Base-by-base conservation (phyloP, 1,140 invertebrate species). In the Maniola jurtina region DNA sequence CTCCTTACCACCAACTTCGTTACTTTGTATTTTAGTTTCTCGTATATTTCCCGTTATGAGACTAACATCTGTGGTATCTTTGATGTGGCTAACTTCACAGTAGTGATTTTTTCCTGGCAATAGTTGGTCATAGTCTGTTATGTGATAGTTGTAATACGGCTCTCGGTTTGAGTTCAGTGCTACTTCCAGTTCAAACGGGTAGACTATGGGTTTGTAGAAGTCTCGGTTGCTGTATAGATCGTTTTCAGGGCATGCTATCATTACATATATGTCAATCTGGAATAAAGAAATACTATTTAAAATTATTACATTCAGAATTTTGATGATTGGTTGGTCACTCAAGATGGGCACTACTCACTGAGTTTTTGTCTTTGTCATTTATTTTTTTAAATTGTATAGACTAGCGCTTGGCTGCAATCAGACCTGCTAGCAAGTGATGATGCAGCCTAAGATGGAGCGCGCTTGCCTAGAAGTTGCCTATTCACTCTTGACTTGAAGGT, bases 111-210 rank as follows among this genome's bases (percentile, higher is more conserved):
- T 93, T 61, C 95, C 95, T 57, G 94, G 93, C 33, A 97, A 83
- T 56, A 98, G 82, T 74, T 96, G 92, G 72, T 93, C 92, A 84
- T 96, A 98, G 81, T 98, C 96, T 50, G 94, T 94, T 14, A 95
- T 91, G 84, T 96, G 96, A 14, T 81, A 83, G 35, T 94, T 92
- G 70, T 91, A 85, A 80, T 92, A 92, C 76, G 92, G 92, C 74
- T 92, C 85, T 88, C 95, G 78, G 63, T 92, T 80, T 74, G 89
- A 92, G 72, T 96, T 96, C 48, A 97, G 93, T 5, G 98, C 98
- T 38, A 98, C 91, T 91, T 99, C 98, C 45, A 98, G 91, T 90
- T 99, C 98, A 90, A 94, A 98, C 5, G 97, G 96, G n/a, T 96
- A 97, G 1, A 98, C 93, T 55, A 99, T 94, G 6, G 98, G 97